Conservation (phyloP, 37 sponge, comb jelly and placozoan species). For the Tethya wilhelma region DNA sequence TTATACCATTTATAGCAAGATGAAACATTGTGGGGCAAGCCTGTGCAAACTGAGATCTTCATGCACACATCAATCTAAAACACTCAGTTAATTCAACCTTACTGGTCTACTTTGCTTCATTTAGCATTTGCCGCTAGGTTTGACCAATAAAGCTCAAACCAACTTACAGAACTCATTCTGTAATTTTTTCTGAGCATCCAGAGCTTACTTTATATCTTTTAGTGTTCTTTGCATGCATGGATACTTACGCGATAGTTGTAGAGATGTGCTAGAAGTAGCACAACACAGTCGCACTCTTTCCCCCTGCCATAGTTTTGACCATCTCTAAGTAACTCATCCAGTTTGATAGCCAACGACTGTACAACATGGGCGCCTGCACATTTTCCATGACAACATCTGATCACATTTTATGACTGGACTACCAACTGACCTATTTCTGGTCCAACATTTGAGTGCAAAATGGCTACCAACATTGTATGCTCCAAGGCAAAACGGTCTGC, state of each 20-base stretch:
- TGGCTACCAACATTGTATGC: slow-evolving; percentile 82
- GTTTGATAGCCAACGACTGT: slow-evolving; percentile 49
- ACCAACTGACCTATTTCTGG: slow-evolving; percentile 82
- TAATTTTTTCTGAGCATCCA: too few relatives aligned
- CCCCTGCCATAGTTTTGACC: slow-evolving; percentile 19
- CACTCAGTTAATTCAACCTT: too few relatives aligned
- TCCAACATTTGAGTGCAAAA: slow-evolving; percentile 70
- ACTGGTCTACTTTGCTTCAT: too few relatives aligned
- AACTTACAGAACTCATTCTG: too few relatives aligned
- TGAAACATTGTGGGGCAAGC: too few relatives aligned
- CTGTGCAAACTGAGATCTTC: too few relatives aligned
- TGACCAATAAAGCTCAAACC: too few relatives aligned
- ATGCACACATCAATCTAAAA: too few relatives aligned
- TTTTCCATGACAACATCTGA: background rate
- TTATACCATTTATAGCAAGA: background rate
- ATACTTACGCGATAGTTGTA: slow-evolving; percentile 72
- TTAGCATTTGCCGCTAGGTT: too few relatives aligned
- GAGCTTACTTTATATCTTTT: too few relatives aligned
- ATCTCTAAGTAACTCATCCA: slow-evolving; percentile 4
- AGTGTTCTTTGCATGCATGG: too few relatives aligned
- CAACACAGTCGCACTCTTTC: slow-evolving; percentile 65
- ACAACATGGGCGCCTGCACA: slow-evolving; percentile 72
- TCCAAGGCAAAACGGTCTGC: slow-evolving; percentile 77
- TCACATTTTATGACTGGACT: background rate
- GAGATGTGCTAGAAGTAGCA: slow-evolving; percentile 64